Evolutionary conservation across 2,888 invertebrate genomes (phyloP), one percentile per base, ranked within the genome.

Genomic region (Pseudococcus viburni): DNA sequence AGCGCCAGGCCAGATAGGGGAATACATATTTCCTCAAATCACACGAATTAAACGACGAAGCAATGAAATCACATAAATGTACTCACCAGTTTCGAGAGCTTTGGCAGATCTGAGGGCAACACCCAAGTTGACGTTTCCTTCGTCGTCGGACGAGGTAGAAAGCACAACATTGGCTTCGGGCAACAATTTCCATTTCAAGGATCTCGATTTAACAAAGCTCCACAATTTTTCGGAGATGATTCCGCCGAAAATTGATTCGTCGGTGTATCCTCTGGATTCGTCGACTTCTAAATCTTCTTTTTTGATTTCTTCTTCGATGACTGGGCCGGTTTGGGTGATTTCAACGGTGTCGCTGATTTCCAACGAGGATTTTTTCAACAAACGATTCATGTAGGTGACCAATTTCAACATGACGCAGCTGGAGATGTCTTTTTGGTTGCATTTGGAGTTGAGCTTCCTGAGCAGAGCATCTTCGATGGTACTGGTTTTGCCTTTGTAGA

Each of bases 371-470:
- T 96, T 96, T 91, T 96, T 95, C 91, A 96, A 93, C 92, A 96
- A 93, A 89, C 95, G 93, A 92, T 96, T 96, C 92, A 96, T 95
- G 91, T 96, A 96, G 22, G 95, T 95, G 64, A 96, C 95, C 90
- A 96, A 92, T 92, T 96, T 96, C 26, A 96, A 93, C 93, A 96
- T 96, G 91, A 96, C 95, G 91, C 96, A 96, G 11, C 96, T 95
- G 59, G 95, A 95, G 83, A 95, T 94, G 90, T 96, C 96, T 88
- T 95, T 93, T 90, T 95, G 94, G 6, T 94, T 93, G 91, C 96
- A 96, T 93, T 96, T 96, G 90, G 93, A 93, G 91, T 95, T 96
- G 64, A 96, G 92, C 90, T 96, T 96, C 83, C 94, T 94, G 90
- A 96, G 92, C 15, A 96, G 93, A 33, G 94, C 93, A 90, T 96